These are phyloP conservation scores for Syncerus caffer DNA, from an alignment of 2,797 vertebrate species.

Conservation along the genomic window DNA sequence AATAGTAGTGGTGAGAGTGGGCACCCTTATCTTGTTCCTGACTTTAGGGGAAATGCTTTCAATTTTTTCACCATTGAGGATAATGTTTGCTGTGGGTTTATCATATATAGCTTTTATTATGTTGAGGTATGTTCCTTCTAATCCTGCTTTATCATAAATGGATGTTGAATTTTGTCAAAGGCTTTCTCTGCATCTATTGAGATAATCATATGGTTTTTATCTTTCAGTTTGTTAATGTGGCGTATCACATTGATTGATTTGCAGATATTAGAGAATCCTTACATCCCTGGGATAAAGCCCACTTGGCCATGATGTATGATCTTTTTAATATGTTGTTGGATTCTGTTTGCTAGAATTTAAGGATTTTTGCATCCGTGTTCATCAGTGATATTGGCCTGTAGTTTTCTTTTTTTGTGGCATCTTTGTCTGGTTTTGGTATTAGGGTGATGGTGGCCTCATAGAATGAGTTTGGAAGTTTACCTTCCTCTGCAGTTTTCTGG, in stretches of 20 bases:
- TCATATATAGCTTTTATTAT: background rate
- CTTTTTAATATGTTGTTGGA: background rate
- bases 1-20: background rate
- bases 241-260: background rate
- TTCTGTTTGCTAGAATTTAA: background rate
- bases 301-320: background rate
- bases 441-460: background rate
- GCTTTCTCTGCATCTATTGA: background rate
- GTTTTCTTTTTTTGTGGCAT: background rate
- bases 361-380: background rate
- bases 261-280: background rate
- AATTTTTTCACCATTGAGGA: background rate
- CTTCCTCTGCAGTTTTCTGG: background rate
- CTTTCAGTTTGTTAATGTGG: background rate
- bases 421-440: background rate
- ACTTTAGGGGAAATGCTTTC: background rate
- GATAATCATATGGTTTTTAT: background rate
- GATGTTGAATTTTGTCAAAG: background rate
- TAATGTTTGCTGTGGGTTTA: background rate
- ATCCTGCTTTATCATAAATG: background rate
- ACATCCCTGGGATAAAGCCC: background rate
- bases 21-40: background rate
- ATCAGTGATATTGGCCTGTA: background rate
- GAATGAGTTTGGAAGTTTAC: background rate
- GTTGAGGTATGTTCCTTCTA: background rate